Conservation (phyloP, 2,797 vertebrate species). For the Melopsittacus undulatus region DNA sequence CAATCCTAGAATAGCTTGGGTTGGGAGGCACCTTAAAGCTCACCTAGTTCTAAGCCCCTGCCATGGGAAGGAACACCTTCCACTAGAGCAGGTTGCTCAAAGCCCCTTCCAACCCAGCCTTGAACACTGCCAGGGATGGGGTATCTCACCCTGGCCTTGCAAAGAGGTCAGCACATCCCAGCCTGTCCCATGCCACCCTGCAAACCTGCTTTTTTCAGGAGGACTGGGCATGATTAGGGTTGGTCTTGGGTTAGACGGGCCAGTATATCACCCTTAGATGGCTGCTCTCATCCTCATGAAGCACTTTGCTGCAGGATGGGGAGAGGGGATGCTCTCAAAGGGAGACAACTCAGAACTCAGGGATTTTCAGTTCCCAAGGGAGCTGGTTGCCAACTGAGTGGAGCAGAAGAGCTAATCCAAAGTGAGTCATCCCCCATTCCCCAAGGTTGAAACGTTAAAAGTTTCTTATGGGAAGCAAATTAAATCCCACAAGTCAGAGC, state of each 20-base stretch:
- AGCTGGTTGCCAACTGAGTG: neutral
- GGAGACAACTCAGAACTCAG: neutral
- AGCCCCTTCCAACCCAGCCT: neutral
- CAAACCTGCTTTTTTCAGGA: neutral
- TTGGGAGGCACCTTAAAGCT: neutral
- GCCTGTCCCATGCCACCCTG: neutral
- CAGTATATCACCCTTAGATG: rapidly evolving
- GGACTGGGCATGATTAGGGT: neutral
- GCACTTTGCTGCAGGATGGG: neutral
- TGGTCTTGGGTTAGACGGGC: neutral
- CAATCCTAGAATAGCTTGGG: neutral
- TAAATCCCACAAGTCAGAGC: conserved; percentile 30
- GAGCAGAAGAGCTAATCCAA: neutral
- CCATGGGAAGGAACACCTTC: neutral
- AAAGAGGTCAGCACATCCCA: neutral
- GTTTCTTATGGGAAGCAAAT: conserved; percentile 36
- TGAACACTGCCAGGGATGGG: neutral
- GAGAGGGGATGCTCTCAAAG: neutral
- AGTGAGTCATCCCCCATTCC: neutral
- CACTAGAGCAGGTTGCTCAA: neutral
- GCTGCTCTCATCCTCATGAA: neutral
- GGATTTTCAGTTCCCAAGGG: neutral
- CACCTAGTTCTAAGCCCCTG: neutral
- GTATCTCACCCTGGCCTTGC: neutral
- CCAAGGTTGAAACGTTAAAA: neutral